phyloP scores from a whole-genome alignment of 2,113 vertebrate genomes.

The Elaphurus davidianus region DNA sequence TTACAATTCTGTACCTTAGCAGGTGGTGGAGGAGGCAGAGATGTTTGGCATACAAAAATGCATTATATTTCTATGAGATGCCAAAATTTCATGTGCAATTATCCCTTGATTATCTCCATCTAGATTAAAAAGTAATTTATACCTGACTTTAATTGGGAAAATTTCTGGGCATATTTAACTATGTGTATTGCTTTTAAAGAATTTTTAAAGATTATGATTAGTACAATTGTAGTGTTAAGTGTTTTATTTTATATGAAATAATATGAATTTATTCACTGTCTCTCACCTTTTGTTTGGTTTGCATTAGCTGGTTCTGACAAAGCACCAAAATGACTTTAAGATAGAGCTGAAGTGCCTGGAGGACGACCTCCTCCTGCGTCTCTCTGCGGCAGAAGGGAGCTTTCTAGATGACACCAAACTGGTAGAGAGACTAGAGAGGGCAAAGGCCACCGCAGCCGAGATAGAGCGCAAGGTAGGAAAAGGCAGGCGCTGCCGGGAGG shows the following conservation, averaged over 20 bases:
- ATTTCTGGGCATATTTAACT: not conserved
- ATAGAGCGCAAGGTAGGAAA: slow-evolving; percentile 83
- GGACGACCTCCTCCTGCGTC: slow-evolving; percentile 83
- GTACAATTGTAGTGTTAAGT: not conserved
- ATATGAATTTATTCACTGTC: not conserved
- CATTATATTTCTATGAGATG: not conserved
- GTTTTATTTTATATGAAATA: not conserved
- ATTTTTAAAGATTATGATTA: not conserved
- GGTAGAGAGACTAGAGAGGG: slow-evolving; percentile 86
- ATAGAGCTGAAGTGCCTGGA: slow-evolving; percentile 86
- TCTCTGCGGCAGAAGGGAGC: slow-evolving; percentile 84
- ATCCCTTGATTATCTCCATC: not conserved
- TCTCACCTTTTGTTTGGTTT: not conserved
- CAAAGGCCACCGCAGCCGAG: slow-evolving; percentile 83
- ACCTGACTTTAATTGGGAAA: not conserved
- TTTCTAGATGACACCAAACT: slow-evolving; percentile 85
- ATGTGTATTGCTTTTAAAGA: not conserved
- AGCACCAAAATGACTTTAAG: slow-evolving; percentile 88
- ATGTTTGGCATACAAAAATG: not conserved
- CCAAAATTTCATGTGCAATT: not conserved
- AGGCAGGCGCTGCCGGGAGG: rapidly evolving
- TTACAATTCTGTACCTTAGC: not conserved
- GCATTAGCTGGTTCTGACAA: slow-evolving; percentile 82
- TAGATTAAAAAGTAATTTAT: slow-evolving; percentile 1
- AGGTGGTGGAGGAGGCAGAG: not conserved